Evolutionary conservation across 2,113 vertebrate species (phyloP).

Genomic region (Xiphorhynchus elegans): DNA sequence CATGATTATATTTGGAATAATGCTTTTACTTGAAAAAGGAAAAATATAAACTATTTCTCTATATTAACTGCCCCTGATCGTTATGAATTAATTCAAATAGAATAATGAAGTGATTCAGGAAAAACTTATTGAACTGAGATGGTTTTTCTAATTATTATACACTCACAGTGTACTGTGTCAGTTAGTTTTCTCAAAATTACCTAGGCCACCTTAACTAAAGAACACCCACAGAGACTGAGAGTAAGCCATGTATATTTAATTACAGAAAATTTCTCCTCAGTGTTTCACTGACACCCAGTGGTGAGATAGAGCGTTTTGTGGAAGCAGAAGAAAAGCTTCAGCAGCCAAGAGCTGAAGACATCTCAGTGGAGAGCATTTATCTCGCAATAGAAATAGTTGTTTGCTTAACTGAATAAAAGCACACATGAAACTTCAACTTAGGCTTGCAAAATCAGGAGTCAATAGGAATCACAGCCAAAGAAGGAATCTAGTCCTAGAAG

Average conservation of each 20-base stretch:
- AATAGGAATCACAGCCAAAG: neutral
- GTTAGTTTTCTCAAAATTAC: neutral
- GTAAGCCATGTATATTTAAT: neutral
- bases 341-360: neutral
- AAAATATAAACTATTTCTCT: neutral
- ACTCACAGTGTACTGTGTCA: no score
- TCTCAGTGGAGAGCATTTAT: neutral
- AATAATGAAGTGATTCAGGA: neutral
- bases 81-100: neutral
- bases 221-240: neutral
- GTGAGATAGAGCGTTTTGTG: neutral
- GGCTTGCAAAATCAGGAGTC: constrained; percentile 1
- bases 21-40: neutral
- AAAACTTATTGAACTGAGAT: neutral
- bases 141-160: neutral
- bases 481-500: neutral
- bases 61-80: neutral
- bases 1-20: neutral
- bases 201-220: constrained; percentile 60
- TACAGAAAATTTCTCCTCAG: neutral
- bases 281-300: constrained; percentile 67
- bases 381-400: neutral
- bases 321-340: neutral
- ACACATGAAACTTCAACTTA: neutral
- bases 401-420: neutral